phyloP scores from a whole-genome alignment of 2,888 invertebrate species.

The Lymantria dispar region DNA sequence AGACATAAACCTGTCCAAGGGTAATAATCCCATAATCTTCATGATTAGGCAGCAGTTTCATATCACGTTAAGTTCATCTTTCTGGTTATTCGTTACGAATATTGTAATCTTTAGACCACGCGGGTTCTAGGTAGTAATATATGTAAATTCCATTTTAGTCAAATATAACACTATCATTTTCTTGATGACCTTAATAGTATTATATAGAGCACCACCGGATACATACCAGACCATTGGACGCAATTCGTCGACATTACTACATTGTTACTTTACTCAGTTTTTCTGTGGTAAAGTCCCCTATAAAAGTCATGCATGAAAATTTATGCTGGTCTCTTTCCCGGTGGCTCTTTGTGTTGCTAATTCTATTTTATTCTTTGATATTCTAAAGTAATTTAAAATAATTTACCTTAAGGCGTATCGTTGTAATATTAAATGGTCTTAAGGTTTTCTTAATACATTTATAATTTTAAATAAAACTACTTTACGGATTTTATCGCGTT shows the following conservation, averaged over 20 bases:
- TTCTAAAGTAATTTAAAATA: constrained; percentile 52
- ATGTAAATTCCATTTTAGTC: too few relatives aligned
- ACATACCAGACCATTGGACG: neutral
- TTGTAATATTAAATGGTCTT: constrained; percentile 41
- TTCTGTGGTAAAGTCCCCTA: constrained; percentile 31
- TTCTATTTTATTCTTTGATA: constrained; percentile 61
- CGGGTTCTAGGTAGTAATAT: too few relatives aligned
- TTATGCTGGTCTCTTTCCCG: constrained; percentile 54
- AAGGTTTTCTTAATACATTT: neutral
- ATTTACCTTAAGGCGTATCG: constrained; percentile 42
- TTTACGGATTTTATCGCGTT: too few relatives aligned
- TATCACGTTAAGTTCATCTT: too few relatives aligned
- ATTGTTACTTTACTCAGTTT: constrained; percentile 16
- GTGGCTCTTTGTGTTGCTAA: constrained; percentile 62
- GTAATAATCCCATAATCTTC: too few relatives aligned
- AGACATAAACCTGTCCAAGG: too few relatives aligned
- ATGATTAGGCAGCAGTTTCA: too few relatives aligned
- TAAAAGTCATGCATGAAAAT: constrained; percentile 57
- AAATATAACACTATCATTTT: too few relatives aligned
- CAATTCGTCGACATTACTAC: neutral
- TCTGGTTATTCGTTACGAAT: too few relatives aligned
- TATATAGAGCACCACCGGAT: neutral
- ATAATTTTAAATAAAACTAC: too few relatives aligned
- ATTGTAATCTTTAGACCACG: too few relatives aligned
- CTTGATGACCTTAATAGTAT: neutral